Percentiles rank a stretch among this genome's conserved stretches.
These are phyloP conservation scores for Crotalus helleri DNA, from an alignment of 2,113 vertebrate species.

Conservation along the genomic window DNA sequence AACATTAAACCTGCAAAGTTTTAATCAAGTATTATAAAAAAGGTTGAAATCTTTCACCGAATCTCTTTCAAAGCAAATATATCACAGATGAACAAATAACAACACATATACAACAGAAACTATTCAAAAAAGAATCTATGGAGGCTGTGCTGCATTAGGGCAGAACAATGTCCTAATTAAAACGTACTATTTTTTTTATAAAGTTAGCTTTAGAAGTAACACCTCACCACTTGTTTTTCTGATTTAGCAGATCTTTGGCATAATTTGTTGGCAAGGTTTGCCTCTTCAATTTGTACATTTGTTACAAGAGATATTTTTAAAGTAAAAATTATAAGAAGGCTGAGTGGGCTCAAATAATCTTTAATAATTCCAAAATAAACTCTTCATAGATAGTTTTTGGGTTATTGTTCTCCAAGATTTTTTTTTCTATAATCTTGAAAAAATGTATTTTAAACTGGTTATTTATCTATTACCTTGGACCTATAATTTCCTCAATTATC, in stretches of 20 bases:
- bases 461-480: background rate
- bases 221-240: background rate
- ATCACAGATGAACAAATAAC: background rate
- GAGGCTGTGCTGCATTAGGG: background rate
- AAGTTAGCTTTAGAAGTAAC: background rate
- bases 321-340: background rate
- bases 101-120: background rate
- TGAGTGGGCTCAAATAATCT: background rate
- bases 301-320: background rate
- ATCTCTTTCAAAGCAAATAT: background rate
- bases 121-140: background rate
- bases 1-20: background rate
- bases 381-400: background rate
- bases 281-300: background rate
- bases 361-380: background rate
- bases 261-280: background rate
- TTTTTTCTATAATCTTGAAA: background rate
- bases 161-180: background rate
- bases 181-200: background rate
- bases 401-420: background rate
- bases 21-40: background rate
- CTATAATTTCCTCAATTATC: background rate
- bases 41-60: background rate
- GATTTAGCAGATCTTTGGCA: background rate
- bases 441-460: background rate